A percentile compares a stretch with the other conserved stretches of the same genome.
Evolutionary conservation across 2,797 vertebrate species (phyloP).

Genomic region (Melanotaenia boesemani): DNA sequence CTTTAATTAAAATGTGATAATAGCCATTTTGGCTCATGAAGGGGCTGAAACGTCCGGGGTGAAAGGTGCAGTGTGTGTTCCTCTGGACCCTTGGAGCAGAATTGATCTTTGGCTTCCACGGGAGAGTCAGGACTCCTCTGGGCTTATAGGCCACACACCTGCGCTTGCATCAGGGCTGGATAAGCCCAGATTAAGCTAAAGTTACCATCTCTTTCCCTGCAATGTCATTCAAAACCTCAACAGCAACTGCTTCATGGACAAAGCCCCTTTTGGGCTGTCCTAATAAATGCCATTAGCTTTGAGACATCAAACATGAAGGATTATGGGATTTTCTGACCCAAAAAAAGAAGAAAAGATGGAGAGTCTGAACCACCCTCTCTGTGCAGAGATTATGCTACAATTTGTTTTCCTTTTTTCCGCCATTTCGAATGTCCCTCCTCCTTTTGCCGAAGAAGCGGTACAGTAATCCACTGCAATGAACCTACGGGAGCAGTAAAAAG

Average conservation of each 20-base stretch:
- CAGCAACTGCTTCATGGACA: slow-evolving; percentile 71
- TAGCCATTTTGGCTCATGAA: slow-evolving; percentile 54
- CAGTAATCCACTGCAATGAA: slow-evolving; percentile 81
- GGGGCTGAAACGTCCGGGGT: slow-evolving; percentile 51
- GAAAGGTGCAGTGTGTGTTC: slow-evolving; percentile 66
- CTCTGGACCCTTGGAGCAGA: slow-evolving; percentile 61
- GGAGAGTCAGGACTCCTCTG: slow-evolving; percentile 64
- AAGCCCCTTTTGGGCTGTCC: slow-evolving; percentile 78
- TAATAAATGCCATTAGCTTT: slow-evolving; percentile 85
- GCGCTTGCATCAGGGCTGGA: slow-evolving; percentile 71
- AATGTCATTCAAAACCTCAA: slow-evolving; percentile 84
- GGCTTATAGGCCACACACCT: slow-evolving; percentile 83
- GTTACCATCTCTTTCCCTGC: slow-evolving; percentile 79
- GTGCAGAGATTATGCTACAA: slow-evolving; percentile 81
- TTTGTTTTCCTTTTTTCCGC: slow-evolving; percentile 82
- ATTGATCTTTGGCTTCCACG: slow-evolving; percentile 75
- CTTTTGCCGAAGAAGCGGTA: slow-evolving; percentile 58
- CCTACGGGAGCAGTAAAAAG: slow-evolving; percentile 66
- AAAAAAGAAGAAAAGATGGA: slow-evolving; percentile 58
- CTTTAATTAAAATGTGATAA: slow-evolving; percentile 86
- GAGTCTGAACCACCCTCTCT: slow-evolving; percentile 73
- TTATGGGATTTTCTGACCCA: slow-evolving; percentile 83
- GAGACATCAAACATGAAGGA: slow-evolving; percentile 87
- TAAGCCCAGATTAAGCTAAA: slow-evolving; percentile 87
- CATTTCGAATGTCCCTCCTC: slow-evolving; percentile 75